Base-by-base conservation (phyloP, 2,888 invertebrate species). In the Ochropleura leucogaster region DNA sequence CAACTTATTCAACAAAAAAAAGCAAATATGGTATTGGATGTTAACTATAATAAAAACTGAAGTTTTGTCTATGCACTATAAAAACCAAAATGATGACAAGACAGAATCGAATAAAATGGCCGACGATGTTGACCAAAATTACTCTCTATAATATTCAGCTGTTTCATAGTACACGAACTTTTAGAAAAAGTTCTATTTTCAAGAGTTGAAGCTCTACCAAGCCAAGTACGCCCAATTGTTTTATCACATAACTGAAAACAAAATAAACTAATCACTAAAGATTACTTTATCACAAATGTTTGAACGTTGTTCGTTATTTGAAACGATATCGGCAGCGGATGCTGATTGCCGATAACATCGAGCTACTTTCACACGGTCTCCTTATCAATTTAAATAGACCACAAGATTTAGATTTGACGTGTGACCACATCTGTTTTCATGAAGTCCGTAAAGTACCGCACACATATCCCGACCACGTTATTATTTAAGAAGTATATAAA, bases 271-370 rank as follows among this genome's bases (percentile, higher is more conserved):
- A 49, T 77, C 46, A 73, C 20, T 4, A 59, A 62, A 57, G 62
- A 81, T 81, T 51, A 74, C 46, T 63, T 57, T 63, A 75, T 81
- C 67, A 7, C n/a, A 40, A 51, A 67, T 59, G 49, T 62, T 66
- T 63, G 30, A 75, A 76, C 18, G 46, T 71, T 69, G 49, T 63
- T 40, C 67, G 6, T 55, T 80, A 57, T 80, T 67, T 70, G 47
- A 67, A 65, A 10, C 62, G 57, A 53, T 82, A 72, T 71, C 59
- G 57, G 18, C 55, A 60, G 46, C 82, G 68, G 77, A 79, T 59
- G 68, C 77, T 64, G 68, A 59, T 68, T 82, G 77, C 18, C 77
- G 81, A 79, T 79, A 79, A 82, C 68, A 55, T 66, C 6, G 59
- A 74, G n/a, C 59, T 49, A 46, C 63, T 68, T 78, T 82, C 77